Conservation (phyloP, 1,140 invertebrate genomes). For the Apis florea region DNA sequence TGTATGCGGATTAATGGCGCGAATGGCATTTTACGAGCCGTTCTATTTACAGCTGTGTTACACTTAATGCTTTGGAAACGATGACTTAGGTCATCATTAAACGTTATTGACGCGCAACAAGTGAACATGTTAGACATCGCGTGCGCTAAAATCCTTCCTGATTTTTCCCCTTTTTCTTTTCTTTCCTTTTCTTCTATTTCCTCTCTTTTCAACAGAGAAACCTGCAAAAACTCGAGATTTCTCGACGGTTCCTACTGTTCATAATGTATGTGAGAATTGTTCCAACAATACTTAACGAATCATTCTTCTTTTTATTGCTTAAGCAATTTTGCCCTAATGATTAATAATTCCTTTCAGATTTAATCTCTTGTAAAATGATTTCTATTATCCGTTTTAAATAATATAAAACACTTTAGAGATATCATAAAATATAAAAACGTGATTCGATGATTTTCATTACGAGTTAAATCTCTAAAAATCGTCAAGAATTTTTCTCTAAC, state of each 20-base stretch:
- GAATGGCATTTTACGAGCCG: slow-evolving; percentile 18
- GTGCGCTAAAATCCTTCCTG: not conserved
- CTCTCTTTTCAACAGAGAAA: not conserved
- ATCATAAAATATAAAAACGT: no score
- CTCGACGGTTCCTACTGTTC: no score
- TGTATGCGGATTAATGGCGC: slow-evolving; percentile 32
- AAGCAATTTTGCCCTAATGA: no score
- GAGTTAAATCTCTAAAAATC: no score
- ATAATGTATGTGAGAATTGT: not conserved
- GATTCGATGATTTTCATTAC: no score
- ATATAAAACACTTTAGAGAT: no score
- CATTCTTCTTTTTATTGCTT: no score
- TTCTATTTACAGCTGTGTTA: slow-evolving; percentile 19
- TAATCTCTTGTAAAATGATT: no score
- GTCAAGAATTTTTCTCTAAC: no score
- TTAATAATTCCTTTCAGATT: no score
- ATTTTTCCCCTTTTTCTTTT: not conserved
- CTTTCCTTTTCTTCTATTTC: not conserved
- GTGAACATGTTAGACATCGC: slow-evolving; percentile 8
- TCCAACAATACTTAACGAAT: not conserved
- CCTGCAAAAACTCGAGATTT: not conserved
- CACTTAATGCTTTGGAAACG: slow-evolving; percentile 11
- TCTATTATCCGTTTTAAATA: no score
- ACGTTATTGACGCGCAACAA: slow-evolving; percentile 33
- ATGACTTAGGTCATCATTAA: slow-evolving; percentile 40